Percentiles rank a stretch among this genome's conserved stretches.
These are phyloP conservation scores for Morbakka virulenta DNA, from an alignment of 30 jellyfish, hydroid and myxozoan species.

Conservation along the genomic window DNA sequence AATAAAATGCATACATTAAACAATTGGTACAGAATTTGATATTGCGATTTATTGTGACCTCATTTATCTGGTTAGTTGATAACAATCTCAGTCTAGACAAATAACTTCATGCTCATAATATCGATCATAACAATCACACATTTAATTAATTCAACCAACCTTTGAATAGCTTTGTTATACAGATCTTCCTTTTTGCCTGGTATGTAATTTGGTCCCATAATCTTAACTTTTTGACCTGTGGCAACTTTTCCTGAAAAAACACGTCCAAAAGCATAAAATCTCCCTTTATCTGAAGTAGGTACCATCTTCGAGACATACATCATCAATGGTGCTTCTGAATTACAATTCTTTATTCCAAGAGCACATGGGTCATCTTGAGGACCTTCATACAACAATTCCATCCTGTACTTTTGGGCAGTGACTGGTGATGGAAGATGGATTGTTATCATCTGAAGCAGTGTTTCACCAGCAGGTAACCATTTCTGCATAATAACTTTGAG, in stretches of 20 bases:
- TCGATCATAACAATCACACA: too few relatives aligned
- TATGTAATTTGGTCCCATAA: conserved; percentile 96
- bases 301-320: conserved; percentile 99
- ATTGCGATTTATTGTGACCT: too few relatives aligned
- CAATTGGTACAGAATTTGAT: too few relatives aligned
- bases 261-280: conserved; percentile 99
- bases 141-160: too few relatives aligned
- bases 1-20: too few relatives aligned
- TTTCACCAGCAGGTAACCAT: conserved; percentile 99
- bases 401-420: conserved; percentile 96
- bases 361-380: conserved; percentile 97
- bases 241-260: conserved; percentile 98
- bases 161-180: conserved; percentile 75
- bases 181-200: conserved; percentile 98
- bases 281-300: conserved; percentile 99
- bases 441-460: conserved; percentile 92
- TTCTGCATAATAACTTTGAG: conserved; percentile 89
- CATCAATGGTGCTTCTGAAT: conserved; percentile 96
- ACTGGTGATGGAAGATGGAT: conserved; percentile 99
- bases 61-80: too few relatives aligned
- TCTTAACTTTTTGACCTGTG: conserved; percentile 93
- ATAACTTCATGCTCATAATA: too few relatives aligned
- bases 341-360: conserved; percentile 91
- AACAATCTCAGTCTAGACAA: too few relatives aligned
- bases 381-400: conserved; percentile 97